Base-by-base conservation (phyloP, 1,140 invertebrate species). In the Panonychus citri region DNA sequence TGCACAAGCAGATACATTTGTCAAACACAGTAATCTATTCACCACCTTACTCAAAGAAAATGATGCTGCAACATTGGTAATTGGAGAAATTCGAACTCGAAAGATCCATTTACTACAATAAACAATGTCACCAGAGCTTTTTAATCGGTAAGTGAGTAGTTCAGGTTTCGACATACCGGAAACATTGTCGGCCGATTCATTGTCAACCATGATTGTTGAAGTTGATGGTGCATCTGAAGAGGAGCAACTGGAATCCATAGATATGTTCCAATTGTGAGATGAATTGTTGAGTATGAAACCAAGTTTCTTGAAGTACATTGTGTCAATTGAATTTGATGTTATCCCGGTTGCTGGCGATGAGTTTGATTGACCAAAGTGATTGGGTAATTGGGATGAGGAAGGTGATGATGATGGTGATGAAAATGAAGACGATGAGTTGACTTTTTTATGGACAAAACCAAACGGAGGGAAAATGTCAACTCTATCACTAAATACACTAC, bases 31-130 rank as follows among this genome's bases (percentile, higher is more conserved):
- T n/a, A n/a, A n/a, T n/a, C n/a, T n/a, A n/a, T n/a, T n/a, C n/a
- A n/a, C n/a, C n/a, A n/a, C n/a, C n/a, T n/a, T n/a, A n/a, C n/a
- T n/a, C n/a, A n/a, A n/a, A n/a, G n/a, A n/a, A n/a, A n/a, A n/a
- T n/a, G n/a, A n/a, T n/a, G n/a, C n/a, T n/a, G n/a, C n/a, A n/a
- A n/a, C n/a, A n/a, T n/a, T n/a, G n/a, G n/a, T n/a, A n/a, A n/a
- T n/a, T n/a, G n/a, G n/a, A n/a, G n/a, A 67, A 81, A 80, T 62
- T 81, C 78, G 0, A 88, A 88, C 62, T 85, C 81, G 69, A 91
- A 93, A 52, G n/a, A n/a, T n/a, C n/a, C n/a, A n/a, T n/a, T n/a
- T n/a, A 94, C 79, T 81, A 94, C 87, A 3, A 86, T 85, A 68
- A 88, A 88, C 40, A 90, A 66, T 2, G 77, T 74, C 78, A 27